Evolutionary conservation across 2,797 vertebrate species (phyloP).

Genomic region (Nothura maculosa): DNA sequence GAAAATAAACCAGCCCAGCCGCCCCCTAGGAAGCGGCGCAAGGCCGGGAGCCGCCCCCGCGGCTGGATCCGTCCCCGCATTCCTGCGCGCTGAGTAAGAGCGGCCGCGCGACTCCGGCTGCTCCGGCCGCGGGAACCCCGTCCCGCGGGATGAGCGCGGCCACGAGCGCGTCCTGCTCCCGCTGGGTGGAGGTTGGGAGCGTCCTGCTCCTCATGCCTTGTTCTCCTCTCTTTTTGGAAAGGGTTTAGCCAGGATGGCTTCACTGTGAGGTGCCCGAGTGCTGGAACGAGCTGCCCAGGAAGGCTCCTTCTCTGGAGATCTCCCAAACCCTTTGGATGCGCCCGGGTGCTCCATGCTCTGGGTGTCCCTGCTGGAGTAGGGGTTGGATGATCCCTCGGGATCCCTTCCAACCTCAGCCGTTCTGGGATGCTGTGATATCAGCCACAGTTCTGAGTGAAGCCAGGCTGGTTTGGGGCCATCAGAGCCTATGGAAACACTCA

Average conservation of each 20-base stretch:
- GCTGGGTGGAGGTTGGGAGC: fast-evolving
- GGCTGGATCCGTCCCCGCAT: constrained; percentile 79
- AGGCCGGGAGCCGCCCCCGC: constrained; percentile 85
- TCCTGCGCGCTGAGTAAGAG: constrained; percentile 81
- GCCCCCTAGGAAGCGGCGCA: constrained; percentile 81
- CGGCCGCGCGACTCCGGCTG: constrained; percentile 22
- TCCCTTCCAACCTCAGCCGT: no score
- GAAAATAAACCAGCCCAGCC: constrained; percentile 59
- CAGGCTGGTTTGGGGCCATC: background rate
- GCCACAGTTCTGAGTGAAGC: background rate
- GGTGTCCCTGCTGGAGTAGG: no score
- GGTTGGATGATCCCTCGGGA: no score
- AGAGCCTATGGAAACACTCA: fast-evolving
- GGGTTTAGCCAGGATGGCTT: background rate
- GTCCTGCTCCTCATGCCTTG: background rate
- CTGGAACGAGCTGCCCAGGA: no score
- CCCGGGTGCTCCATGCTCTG: no score
- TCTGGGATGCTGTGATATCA: no score
- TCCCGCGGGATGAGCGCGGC: no score
- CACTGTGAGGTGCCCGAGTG: no score
- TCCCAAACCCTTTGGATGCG: no score
- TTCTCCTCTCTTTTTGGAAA: background rate
- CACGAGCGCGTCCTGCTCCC: no score
- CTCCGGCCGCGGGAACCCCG: background rate
- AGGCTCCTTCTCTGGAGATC: no score